Conservation (phyloP, 2,888 invertebrate species). For the Acanthosoma haemorrhoidale region DNA sequence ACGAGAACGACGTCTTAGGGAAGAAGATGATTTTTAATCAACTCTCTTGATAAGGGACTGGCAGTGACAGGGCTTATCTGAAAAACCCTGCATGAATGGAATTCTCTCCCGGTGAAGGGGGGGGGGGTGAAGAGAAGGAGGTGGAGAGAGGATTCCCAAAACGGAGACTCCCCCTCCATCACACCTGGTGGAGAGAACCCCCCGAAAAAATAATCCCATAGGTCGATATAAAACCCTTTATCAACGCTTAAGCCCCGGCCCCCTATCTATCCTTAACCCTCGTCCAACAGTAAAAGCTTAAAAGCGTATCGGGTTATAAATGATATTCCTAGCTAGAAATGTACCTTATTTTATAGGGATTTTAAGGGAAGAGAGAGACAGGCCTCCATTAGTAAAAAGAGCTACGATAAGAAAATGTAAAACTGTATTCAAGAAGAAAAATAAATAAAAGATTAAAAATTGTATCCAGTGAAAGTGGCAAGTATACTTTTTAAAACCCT, state of each 20-base stretch:
- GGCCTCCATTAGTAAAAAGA: too few species aligned
- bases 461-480: too few species aligned
- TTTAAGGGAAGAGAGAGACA: too few species aligned
- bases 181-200: background rate
- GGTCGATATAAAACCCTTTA: constrained; percentile 1
- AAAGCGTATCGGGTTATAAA: constrained; percentile 12
- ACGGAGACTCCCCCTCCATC: background rate
- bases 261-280: background rate
- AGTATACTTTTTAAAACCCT: too few species aligned
- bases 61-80: background rate
- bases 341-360: background rate
- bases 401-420: too few species aligned
- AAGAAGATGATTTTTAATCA: background rate
- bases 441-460: too few species aligned
- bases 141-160: background rate
- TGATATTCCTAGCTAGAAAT: background rate
- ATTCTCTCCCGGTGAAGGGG: too few species aligned
- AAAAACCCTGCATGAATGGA: background rate
- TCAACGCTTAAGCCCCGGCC: too few species aligned
- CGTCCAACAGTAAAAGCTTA: background rate
- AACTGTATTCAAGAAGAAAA: too few species aligned
- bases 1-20: background rate
- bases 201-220: background rate
- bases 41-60: background rate
- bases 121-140: too few species aligned